Percentiles rank a stretch among this genome's conserved stretches.
These are phyloP conservation scores for Tapirus indicus DNA, from an alignment of 2,797 vertebrate species.

Conservation along the genomic window DNA sequence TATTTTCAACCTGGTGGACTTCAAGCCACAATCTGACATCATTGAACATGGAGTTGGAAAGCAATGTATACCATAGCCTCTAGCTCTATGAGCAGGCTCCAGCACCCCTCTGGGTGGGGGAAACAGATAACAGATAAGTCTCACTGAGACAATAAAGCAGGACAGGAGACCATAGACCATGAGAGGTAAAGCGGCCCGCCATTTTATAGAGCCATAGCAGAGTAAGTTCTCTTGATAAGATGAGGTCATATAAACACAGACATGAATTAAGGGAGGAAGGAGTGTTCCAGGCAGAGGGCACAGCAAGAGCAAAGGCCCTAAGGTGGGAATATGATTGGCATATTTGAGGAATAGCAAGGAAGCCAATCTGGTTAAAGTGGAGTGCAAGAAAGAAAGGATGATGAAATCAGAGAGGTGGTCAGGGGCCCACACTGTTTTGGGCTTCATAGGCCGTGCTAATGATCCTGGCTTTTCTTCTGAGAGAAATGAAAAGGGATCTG, in stretches of 20 bases:
- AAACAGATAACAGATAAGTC: background rate
- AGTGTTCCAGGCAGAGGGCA: background rate
- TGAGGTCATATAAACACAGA: background rate
- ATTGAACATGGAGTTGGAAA: background rate
- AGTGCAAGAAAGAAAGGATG: background rate
- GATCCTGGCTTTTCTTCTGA: background rate
- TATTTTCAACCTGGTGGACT: background rate
- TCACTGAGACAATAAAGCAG: background rate
- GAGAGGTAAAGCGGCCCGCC: background rate
- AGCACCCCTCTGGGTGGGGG: rapidly evolving
- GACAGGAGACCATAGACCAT: background rate
- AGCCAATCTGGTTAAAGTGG: rapidly evolving
- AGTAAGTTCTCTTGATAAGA: background rate
- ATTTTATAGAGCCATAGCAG: background rate
- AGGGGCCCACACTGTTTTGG: no score
- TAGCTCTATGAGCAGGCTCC: background rate
- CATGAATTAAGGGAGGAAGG: background rate
- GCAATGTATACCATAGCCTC: rapidly evolving
- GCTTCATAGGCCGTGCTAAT: background rate
- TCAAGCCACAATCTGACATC: background rate
- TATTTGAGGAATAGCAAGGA: background rate
- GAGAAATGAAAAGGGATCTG: background rate
- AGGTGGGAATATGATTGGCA: no score
- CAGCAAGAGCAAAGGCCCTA: background rate
- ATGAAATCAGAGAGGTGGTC: background rate